Evolutionary conservation across 1,140 invertebrate genomes (phyloP), one percentile per base, ranked within the genome.

Genomic region (Helicoverpa zea): DNA sequence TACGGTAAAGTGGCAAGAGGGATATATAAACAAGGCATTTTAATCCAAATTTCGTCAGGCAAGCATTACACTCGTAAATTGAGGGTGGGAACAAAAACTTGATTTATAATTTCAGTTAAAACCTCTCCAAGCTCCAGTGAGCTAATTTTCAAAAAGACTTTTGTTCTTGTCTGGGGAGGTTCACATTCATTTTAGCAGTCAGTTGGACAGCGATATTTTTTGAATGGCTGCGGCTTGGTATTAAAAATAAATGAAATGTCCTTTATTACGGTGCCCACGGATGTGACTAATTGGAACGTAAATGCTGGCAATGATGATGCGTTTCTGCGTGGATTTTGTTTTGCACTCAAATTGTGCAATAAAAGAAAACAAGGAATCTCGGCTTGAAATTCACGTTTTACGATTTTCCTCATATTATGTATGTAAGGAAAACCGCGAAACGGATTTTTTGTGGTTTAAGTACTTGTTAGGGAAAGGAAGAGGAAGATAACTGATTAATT

Each of bases 201-300:
- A 61, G 63, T 49, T 61, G 81, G 75, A 79, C 75, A 64, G 80
- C 77, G 80, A 79, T 74, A 81, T 77, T 77, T 77, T 77, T 75
- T 86, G 81, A 85, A 81, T 83, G 75, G 68, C 72, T 14, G 68
- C 68, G 73, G 58, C 49, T 63, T 4, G 83, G 72, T 83, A 86
- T 84, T 84, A 83, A 84, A 85, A 87, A 83, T 81, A 82, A 85
- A 86, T 83, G 80, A 79, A 83, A 78, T 84, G 84, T 76, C 75
- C 84, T 80, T 81, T 81, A 76, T 79, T 54, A 54, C 43, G 75
- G 79, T 64, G 73, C 72, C 66, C 58, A 58, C 75, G 54, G 51
- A 35, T 73, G 49, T 63, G 18, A 51, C 78, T 81, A 82, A 82
- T 82, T 82, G 59, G 74, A 76, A 58, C 51, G 30, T 51, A 64